Base-by-base conservation (phyloP, 2,888 invertebrate species). In the Tortricodes alternella region DNA sequence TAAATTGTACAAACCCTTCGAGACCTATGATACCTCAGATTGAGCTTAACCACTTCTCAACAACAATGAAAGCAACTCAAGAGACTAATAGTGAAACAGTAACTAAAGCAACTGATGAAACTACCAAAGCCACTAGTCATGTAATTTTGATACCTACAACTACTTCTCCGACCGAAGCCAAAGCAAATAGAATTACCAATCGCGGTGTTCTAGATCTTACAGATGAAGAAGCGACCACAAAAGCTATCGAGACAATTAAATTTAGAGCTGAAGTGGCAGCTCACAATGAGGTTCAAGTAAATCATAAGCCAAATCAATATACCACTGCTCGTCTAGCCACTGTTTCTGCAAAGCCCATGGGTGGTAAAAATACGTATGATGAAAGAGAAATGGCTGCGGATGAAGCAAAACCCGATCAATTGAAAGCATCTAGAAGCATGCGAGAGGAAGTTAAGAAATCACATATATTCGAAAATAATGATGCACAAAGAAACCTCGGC, bases 301-400 rank as follows among this genome's bases (percentile, higher is more conserved):
- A 67, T 11, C 62, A 57, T 13, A 73, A 70, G 44, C 50, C 64
- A 9, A 62, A 68, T 58, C 61, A 63, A 7, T 80, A 78, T 53
- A 89, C 89, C 2, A 89, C 89, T 2, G 78, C 70, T n/a, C 77
- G 81, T 18, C 62, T 89, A 29, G 81, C 78, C n/a, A 88, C 89
- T 2, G 89, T 89, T 5, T 89, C 89, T 19, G 86, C 84, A 8
- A 89, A 86, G 23, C 87, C 89, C 0, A 58, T 75, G 18, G 73
- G 19, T 9, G 49, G 80, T n/a, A 70, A 71, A 34, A 76, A 77
- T 43, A 62, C 66, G 11, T 71, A 63, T 44, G 68, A 81, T 38
- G 81, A 83, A 44, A 72, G 71, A 0, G 73, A 82, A 6, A 89
- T 89, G 89, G 84, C 89, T 0, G 83, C 89, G 0, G 89, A 89